Conservation (phyloP, 1,140 invertebrate genomes). For the Drosophila santomea region DNA sequence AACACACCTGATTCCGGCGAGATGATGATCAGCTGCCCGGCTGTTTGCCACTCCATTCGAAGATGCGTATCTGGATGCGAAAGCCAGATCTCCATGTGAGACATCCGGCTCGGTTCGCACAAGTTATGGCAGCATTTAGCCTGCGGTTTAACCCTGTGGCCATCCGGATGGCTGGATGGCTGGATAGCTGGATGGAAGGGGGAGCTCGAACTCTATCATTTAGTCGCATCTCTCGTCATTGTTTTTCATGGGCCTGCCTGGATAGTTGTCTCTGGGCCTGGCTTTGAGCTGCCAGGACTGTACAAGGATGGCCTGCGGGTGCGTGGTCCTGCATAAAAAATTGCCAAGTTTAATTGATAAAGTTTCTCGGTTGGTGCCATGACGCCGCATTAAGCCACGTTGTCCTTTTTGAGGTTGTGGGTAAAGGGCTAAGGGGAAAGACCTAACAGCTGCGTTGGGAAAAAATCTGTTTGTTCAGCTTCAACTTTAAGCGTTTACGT, state of each 20-base stretch:
- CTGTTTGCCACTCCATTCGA: conserved; percentile 44
- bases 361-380: conserved; percentile 75
- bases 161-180: background rate
- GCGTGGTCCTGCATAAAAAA: conserved; percentile 67
- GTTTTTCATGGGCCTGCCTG: conserved; percentile 31
- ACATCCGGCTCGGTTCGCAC: conserved; percentile 10
- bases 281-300: conserved; percentile 18
- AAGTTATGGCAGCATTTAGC: conserved; percentile 48
- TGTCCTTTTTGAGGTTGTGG: conserved; percentile 12
- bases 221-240: conserved; percentile 47
- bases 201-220: conserved; percentile 36
- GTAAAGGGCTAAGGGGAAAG: background rate
- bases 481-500: conserved; percentile 73
- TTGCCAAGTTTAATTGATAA: conserved; percentile 80
- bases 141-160: conserved; percentile 35
- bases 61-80: conserved; percentile 31
- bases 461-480: conserved; percentile 81
- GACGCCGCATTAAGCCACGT: conserved; percentile 73
- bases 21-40: conserved; percentile 35
- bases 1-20: conserved; percentile 24
- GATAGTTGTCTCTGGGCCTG: conserved; percentile 36
- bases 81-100: conserved; percentile 25
- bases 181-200: background rate
- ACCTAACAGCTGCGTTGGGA: conserved; percentile 41
- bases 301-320: conserved; percentile 59